Conservation (phyloP, 2,888 invertebrate genomes). For the Camponotus fellah region DNA sequence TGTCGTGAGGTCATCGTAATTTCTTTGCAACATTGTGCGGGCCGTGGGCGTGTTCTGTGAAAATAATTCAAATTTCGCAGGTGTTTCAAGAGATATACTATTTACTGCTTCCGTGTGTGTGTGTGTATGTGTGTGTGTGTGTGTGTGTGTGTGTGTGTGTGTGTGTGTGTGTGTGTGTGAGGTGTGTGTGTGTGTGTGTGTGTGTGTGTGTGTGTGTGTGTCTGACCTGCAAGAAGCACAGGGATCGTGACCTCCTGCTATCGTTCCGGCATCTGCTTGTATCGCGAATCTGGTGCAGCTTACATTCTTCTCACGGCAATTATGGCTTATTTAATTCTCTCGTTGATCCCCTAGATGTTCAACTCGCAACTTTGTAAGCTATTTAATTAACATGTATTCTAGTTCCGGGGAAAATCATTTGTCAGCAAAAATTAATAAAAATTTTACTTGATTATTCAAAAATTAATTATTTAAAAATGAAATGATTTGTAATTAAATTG, state of each 20-base stretch:
- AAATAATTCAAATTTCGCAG: conserved; percentile 57
- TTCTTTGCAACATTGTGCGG: conserved; percentile 46
- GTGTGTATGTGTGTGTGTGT: conserved; percentile 45
- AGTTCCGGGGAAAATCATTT: background rate
- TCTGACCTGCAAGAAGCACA: conserved; percentile 13
- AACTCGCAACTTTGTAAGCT: background rate
- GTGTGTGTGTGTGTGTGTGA: conserved; percentile 33
- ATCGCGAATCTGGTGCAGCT: conserved; percentile 33
- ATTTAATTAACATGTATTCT: conserved; percentile 5
- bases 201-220: conserved; percentile 36
- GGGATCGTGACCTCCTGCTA: conserved; percentile 31
- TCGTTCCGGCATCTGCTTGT: conserved; percentile 41
- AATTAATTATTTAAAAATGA: background rate
- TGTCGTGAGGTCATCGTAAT: conserved; percentile 17
- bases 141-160: conserved; percentile 27
- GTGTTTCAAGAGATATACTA: conserved; percentile 50
- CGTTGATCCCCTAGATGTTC: background rate
- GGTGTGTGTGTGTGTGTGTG: conserved; percentile 42
- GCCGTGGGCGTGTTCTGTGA: conserved; percentile 37
- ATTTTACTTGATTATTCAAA: background rate
- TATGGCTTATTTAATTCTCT: conserved; percentile 20
- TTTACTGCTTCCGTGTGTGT: conserved; percentile 56
- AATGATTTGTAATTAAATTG: background rate
- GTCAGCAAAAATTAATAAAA: background rate
- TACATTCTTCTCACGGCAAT: conserved; percentile 43